Conservation (phyloP, 2,888 invertebrate genomes). For the Phlogophora meticulosa region DNA sequence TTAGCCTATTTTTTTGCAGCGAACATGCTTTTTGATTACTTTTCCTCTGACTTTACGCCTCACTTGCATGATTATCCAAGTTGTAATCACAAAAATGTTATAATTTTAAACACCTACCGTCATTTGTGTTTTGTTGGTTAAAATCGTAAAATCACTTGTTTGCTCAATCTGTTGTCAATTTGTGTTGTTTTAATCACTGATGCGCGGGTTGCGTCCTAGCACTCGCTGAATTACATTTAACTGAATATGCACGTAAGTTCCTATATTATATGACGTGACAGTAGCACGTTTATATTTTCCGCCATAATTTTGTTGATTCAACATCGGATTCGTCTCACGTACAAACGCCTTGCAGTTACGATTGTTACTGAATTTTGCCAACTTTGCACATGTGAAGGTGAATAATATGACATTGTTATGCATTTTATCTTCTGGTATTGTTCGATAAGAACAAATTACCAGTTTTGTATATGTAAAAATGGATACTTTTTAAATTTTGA, state of each 20-base stretch:
- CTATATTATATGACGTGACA: conserved; percentile 62
- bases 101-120: conserved; percentile 56
- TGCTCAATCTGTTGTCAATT: background rate
- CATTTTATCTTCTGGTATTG: conserved; percentile 29
- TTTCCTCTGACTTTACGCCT: background rate
- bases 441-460: background rate
- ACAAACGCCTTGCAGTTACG: conserved; percentile 70
- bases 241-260: conserved; percentile 60
- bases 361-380: conserved; percentile 65
- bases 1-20: too few relatives aligned
- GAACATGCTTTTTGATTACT: background rate
- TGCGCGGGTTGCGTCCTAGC: conserved; percentile 54
- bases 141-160: conserved; percentile 34
- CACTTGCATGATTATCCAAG: conserved; percentile 7
- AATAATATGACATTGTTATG: conserved; percentile 46
- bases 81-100: conserved; percentile 32
- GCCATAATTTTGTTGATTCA: conserved; percentile 86
- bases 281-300: conserved; percentile 81
- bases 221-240: conserved; percentile 60
- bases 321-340: conserved; percentile 87
- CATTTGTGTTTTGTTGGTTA: conserved; percentile 40
- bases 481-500: too few relatives aligned
- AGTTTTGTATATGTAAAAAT: background rate
- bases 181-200: conserved; percentile 25
- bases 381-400: conserved; percentile 61